These are phyloP conservation scores for Gouania willdenowi DNA, from an alignment of 2,797 vertebrate species.

Conservation along the genomic window DNA sequence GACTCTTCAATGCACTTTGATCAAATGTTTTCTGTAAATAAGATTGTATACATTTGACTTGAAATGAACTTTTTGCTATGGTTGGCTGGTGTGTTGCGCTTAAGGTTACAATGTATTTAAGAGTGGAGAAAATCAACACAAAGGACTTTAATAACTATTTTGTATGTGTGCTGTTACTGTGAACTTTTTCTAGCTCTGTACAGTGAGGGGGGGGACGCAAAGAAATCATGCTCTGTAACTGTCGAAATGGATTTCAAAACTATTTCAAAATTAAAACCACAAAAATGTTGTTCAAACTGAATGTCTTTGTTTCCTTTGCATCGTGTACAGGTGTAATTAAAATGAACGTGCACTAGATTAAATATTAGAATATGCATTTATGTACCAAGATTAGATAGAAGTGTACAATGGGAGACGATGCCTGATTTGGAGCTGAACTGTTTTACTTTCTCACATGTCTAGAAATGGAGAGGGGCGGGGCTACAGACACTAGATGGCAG, in stretches of 20 bases:
- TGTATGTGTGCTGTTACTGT: conserved; percentile 86
- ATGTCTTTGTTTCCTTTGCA: no score
- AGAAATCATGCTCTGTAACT: conserved; percentile 59
- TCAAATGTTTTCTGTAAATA: conserved; percentile 92
- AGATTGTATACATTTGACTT: conserved; percentile 83
- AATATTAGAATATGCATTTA: no score
- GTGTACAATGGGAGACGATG: no score
- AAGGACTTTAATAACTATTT: conserved; percentile 91
- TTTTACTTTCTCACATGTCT: no score
- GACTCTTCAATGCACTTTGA: conserved; percentile 94
- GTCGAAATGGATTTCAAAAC: conserved; percentile 64
- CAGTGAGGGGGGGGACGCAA: conserved; percentile 43
- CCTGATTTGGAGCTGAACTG: no score
- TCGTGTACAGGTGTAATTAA: no score
- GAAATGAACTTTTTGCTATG: conserved; percentile 86
- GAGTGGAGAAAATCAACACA: conserved; percentile 32
- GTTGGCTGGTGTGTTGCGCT: conserved; percentile 86
- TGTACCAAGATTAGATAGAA: no score
- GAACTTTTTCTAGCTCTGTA: conserved; percentile 80
- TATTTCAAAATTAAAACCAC: conserved; percentile 69
- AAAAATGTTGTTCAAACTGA: conserved; percentile 47
- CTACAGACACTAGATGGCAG: no score
- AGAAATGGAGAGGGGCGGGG: no score
- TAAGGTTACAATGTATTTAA: conserved; percentile 87
- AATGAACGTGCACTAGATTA: no score